These are phyloP conservation scores for Ceratosolen solmsi DNA, from an alignment of 1,140 invertebrate species.

Conservation along the genomic window DNA sequence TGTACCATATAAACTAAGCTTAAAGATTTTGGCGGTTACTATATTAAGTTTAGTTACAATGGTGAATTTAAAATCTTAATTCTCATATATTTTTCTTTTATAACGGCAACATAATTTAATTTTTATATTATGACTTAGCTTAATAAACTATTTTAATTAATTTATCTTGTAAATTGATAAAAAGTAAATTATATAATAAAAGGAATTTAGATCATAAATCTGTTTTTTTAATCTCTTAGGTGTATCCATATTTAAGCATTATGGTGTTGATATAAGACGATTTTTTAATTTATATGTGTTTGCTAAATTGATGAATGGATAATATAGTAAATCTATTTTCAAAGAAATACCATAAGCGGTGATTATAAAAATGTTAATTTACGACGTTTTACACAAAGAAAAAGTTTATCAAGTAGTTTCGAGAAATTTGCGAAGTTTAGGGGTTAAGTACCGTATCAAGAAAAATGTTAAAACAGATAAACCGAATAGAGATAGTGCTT, in stretches of 20 bases:
- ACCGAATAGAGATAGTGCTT: slow-evolving; percentile 52
- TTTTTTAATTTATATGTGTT: slow-evolving; percentile 14
- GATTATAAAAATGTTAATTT: slow-evolving; percentile 75
- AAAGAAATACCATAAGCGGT: background rate
- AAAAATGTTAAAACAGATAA: slow-evolving; percentile 75
- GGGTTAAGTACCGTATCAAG: slow-evolving; percentile 79
- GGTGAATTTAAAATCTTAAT: slow-evolving; percentile 46
- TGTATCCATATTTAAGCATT: background rate
- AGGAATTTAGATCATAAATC: too few relatives aligned
- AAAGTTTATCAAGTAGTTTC: slow-evolving; percentile 77
- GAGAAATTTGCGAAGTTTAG: slow-evolving; percentile 76
- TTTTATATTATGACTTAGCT: background rate
- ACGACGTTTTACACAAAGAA: slow-evolving; percentile 78
- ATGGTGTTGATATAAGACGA: background rate
- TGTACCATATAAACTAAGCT: slow-evolving; percentile 11
- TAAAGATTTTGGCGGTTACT: slow-evolving; percentile 49
- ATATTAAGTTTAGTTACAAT: slow-evolving; percentile 15
- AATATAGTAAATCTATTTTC: background rate
- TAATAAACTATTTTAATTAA: background rate
- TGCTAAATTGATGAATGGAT: slow-evolving; percentile 29
- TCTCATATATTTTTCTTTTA: background rate
- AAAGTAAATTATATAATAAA: background rate
- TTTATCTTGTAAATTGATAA: background rate
- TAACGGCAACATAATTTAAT: background rate
- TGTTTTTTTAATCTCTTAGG: background rate